Percentiles rank a stretch among this genome's conserved stretches.
phyloP scores from a whole-genome alignment of 2,797 vertebrate genomes.

The Sebastes hubbsi region DNA sequence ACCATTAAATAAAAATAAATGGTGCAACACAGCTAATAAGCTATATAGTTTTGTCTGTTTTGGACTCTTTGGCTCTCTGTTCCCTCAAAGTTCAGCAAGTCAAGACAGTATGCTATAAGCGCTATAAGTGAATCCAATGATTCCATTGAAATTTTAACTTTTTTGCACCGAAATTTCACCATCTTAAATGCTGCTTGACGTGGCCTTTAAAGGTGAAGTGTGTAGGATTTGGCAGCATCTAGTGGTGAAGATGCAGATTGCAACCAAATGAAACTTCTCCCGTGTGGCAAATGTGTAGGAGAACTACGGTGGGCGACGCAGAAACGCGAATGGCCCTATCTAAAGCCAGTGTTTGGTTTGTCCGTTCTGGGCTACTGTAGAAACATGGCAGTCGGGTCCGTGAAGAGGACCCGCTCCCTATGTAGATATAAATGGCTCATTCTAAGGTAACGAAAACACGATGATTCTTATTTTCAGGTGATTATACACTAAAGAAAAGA shows the following conservation, averaged over 20 bases:
- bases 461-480: background rate
- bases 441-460: no score
- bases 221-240: no score
- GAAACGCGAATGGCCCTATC: background rate
- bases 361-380: background rate
- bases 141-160: background rate
- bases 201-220: background rate
- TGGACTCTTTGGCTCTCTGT: background rate
- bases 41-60: background rate
- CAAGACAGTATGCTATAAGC: background rate
- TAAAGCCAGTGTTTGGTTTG: background rate
- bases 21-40: background rate
- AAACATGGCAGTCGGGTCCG: accelerated
- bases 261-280: no score
- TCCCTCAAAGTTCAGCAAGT: background rate
- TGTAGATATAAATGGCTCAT: no score
- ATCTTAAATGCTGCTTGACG: background rate
- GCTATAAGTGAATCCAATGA: background rate
- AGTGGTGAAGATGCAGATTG: no score
- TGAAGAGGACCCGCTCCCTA: background rate
- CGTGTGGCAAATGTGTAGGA: no score
- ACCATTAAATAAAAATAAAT: background rate
- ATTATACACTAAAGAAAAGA: background rate
- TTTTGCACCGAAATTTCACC: background rate
- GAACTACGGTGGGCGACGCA: no score